Conservation (phyloP, 2,888 invertebrate genomes). For the Lymantria monacha region DNA sequence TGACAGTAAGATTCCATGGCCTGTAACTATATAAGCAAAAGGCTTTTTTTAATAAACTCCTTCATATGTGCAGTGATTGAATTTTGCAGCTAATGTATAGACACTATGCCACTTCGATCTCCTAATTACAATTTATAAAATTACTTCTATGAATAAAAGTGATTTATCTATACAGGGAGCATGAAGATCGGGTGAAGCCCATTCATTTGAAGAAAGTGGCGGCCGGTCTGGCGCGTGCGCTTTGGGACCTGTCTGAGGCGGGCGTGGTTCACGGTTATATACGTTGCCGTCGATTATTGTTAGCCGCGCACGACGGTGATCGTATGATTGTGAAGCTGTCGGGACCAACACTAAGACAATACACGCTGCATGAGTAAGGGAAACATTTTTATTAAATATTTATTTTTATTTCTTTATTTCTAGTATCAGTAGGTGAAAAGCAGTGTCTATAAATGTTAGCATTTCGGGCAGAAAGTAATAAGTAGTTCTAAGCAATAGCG, state of each 20-base stretch:
- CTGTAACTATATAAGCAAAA: too few relatives aligned
- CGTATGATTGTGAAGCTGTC: conserved; percentile 89
- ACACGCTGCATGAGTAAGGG: conserved; percentile 85
- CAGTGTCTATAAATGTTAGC: too few relatives aligned
- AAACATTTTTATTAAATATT: conserved; percentile 15
- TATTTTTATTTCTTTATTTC: background rate
- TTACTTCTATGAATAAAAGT: too few relatives aligned
- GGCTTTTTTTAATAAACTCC: too few relatives aligned
- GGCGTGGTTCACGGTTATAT: conserved; percentile 92
- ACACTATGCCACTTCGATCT: too few relatives aligned
- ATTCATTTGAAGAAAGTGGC: conserved; percentile 92
- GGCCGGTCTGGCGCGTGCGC: conserved; percentile 90
- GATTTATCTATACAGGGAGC: conserved; percentile 51
- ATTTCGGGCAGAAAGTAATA: too few relatives aligned
- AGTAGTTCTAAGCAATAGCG: too few relatives aligned
- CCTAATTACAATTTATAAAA: too few relatives aligned
- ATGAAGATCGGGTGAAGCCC: conserved; percentile 77
- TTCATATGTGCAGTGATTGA: too few relatives aligned
- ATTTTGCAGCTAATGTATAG: too few relatives aligned
- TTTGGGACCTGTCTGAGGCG: conserved; percentile 94
- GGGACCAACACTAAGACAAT: conserved; percentile 89
- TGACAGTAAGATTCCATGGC: too few relatives aligned
- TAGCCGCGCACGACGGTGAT: conserved; percentile 86
- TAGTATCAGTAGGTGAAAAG: too few relatives aligned
- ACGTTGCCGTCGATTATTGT: conserved; percentile 90